These are phyloP conservation scores for Meganola albula DNA, from an alignment of 2,888 invertebrate species.

Conservation along the genomic window DNA sequence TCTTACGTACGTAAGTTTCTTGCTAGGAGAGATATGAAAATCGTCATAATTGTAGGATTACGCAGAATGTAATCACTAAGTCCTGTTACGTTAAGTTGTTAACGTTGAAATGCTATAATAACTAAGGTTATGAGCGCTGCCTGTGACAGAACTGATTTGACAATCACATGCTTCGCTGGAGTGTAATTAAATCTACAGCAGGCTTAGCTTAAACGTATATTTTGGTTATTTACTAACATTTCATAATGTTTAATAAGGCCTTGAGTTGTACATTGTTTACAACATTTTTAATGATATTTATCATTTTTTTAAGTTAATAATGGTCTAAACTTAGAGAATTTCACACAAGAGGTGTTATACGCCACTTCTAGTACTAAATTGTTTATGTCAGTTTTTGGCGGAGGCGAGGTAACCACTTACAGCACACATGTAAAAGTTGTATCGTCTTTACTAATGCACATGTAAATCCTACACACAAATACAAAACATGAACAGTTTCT, in stretches of 20 bases:
- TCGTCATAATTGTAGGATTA: conserved; percentile 1
- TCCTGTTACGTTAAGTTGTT: conserved; percentile 22
- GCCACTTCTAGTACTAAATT: no score
- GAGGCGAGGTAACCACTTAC: no score
- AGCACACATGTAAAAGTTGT: no score
- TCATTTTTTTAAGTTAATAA: background rate
- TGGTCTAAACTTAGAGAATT: no score
- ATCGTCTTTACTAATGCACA: no score
- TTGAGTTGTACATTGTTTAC: background rate
- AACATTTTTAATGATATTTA: no score
- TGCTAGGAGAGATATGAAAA: no score
- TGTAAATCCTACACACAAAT: no score
- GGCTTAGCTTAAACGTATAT: conserved; percentile 20
- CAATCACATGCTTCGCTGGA: conserved; percentile 54
- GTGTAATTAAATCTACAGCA: conserved; percentile 46
- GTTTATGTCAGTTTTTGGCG: no score
- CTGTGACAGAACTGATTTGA: conserved; percentile 37
- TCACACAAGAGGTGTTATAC: no score
- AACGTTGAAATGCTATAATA: conserved; percentile 15
- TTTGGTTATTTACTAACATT: conserved; percentile 15
- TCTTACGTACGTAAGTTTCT: no score
- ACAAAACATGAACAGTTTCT: no score
- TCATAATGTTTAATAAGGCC: conserved; percentile 4
- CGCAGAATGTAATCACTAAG: conserved; percentile 6
- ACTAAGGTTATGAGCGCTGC: conserved; percentile 28